A percentile compares a stretch with the other conserved stretches of the same genome.
These are phyloP conservation scores for Harlomillsia oculata DNA, from an alignment of 1,140 invertebrate species.

Conservation along the genomic window DNA sequence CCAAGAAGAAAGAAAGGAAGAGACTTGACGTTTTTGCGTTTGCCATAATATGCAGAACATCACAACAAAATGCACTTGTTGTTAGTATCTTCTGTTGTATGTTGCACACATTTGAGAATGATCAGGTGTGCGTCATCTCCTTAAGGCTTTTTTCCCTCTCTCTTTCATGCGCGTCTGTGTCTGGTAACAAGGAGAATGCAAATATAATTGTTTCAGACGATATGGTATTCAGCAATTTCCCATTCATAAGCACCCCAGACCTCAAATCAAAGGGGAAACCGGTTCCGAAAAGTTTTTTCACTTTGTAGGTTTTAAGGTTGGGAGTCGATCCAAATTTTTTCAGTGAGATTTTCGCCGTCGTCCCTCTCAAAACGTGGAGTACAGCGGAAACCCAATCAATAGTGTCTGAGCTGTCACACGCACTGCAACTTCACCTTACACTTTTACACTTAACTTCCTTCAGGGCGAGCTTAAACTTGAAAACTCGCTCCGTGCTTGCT, in stretches of 20 bases:
- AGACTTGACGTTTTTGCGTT: too few species aligned
- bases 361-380: background rate
- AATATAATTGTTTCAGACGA: slow-evolving; percentile 9
- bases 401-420: background rate
- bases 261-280: slow-evolving; percentile 10
- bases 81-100: too few species aligned
- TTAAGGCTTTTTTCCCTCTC: slow-evolving; percentile 9
- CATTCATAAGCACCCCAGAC: slow-evolving; percentile 6
- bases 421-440: background rate
- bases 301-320: slow-evolving; percentile 31
- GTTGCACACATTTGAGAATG: too few species aligned
- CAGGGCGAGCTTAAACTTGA: too few species aligned
- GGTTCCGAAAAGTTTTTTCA: slow-evolving; percentile 21
- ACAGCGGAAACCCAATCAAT: background rate
- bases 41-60: too few species aligned
- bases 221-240: background rate
- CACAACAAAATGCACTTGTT: too few species aligned
- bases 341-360: slow-evolving; percentile 28
- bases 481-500: too few species aligned
- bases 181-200: background rate
- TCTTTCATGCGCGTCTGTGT: background rate
- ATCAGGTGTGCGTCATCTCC: too few species aligned
- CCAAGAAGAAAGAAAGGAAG: too few species aligned
- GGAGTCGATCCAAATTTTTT: slow-evolving; percentile 22
- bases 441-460: background rate